Percentiles rank a stretch among this genome's conserved stretches.
Conservation (phyloP, 2,797 vertebrate species). For the Microtus obscurus region DNA sequence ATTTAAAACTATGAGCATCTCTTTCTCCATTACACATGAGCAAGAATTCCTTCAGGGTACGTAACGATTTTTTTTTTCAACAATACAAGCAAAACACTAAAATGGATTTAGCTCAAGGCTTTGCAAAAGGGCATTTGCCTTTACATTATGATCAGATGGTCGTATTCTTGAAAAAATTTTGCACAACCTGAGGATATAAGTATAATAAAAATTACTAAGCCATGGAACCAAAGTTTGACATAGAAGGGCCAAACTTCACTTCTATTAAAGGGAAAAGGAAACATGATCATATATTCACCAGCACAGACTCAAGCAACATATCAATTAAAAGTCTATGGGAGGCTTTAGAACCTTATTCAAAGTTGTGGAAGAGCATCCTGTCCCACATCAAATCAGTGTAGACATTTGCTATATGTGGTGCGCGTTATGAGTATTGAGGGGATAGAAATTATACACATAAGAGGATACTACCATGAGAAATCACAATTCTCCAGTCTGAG, state of each 20-base stretch:
- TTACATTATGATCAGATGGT: neutral
- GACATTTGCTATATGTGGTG: neutral
- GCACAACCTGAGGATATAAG: constrained; percentile 14
- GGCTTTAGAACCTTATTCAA: constrained; percentile 71
- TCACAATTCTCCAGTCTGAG: neutral
- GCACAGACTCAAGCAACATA: constrained; percentile 69
- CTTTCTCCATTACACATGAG: constrained; percentile 15
- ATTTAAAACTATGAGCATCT: constrained; percentile 8
- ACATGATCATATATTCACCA: constrained; percentile 67
- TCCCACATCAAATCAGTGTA: constrained; percentile 40
- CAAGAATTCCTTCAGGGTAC: constrained; percentile 50
- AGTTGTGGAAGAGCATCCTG: constrained; percentile 56
- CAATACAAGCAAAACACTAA: constrained; percentile 47
- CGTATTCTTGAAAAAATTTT: constrained; percentile 31
- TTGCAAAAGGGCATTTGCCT: constrained; percentile 48
- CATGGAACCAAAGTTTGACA: constrained; percentile 42
- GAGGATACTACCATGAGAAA: constrained; percentile 37
- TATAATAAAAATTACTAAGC: constrained; percentile 45
- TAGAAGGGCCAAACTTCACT: neutral
- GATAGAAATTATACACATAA: constrained; percentile 45
- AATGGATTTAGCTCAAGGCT: constrained; percentile 60
- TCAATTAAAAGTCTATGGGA: constrained; percentile 73
- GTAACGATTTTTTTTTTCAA: constrained; percentile 26
- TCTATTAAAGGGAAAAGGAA: constrained; percentile 50
- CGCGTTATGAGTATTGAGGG: neutral